These are phyloP conservation scores for Drosophila crucigera DNA, from an alignment of 2,888 invertebrate species.

Conservation along the genomic window DNA sequence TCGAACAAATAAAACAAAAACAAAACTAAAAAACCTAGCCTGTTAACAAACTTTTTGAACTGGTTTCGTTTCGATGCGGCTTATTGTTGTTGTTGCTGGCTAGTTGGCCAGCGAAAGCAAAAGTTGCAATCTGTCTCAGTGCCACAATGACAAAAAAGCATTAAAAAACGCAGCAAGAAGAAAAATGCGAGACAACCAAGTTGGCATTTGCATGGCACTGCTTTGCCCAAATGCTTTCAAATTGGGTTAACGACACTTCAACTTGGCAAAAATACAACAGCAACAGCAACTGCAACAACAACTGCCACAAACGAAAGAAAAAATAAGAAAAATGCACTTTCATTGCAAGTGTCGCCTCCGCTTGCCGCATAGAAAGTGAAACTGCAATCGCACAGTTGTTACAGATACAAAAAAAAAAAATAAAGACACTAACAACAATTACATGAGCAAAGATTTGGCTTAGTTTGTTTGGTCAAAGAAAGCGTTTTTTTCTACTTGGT, in stretches of 20 bases:
- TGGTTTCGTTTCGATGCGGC: constrained; percentile 63
- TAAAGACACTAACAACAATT: constrained; percentile 50
- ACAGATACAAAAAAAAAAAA: constrained; percentile 39
- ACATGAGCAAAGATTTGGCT: constrained; percentile 65
- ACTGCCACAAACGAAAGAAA: constrained; percentile 6
- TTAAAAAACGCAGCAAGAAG: constrained; percentile 19
- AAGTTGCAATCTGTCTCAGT: constrained; percentile 72
- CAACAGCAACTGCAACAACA: constrained; percentile 10
- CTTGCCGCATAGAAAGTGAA: constrained; percentile 71
- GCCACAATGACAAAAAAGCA: constrained; percentile 50
- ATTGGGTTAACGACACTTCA: constrained; percentile 83
- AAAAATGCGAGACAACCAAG: constrained; percentile 34
- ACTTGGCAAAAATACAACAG: constrained; percentile 46
- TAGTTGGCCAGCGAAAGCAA: constrained; percentile 73
- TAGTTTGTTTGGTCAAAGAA: constrained; percentile 63
- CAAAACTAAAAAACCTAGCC: constrained; percentile 17
- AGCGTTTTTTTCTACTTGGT: constrained; percentile 38
- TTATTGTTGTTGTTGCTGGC: constrained; percentile 21
- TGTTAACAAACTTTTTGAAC: constrained; percentile 72
- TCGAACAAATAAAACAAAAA: constrained; percentile 43
- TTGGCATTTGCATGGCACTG: constrained; percentile 70
- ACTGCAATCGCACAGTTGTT: constrained; percentile 67
- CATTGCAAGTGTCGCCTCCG: constrained; percentile 73
- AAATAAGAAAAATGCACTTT: constrained; percentile 63
- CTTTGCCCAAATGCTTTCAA: constrained; percentile 76